Evolutionary conservation across 2,888 invertebrate species (phyloP).

Genomic region (Tetragnatha montana): DNA sequence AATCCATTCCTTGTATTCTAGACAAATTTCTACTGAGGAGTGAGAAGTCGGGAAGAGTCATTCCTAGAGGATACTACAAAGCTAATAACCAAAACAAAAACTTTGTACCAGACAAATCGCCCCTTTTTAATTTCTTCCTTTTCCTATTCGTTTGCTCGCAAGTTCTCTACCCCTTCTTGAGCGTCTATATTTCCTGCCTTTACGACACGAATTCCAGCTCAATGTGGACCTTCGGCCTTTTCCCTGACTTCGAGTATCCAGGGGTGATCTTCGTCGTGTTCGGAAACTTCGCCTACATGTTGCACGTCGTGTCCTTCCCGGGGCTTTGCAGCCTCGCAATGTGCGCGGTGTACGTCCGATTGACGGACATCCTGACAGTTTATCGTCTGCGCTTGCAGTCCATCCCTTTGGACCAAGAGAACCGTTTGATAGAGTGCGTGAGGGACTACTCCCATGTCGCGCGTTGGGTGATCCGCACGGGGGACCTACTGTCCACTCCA

Average conservation of each 20-base stretch:
- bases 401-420: background rate
- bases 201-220: too few species aligned
- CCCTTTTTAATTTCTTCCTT: conserved; percentile 1
- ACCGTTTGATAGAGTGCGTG: background rate
- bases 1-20: too few species aligned
- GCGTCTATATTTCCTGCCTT: background rate
- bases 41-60: too few species aligned
- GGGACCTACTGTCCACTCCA: background rate
- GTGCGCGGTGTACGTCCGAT: conserved; percentile 4
- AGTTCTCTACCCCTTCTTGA: background rate
- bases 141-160: background rate
- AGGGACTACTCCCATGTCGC: conserved; percentile 16
- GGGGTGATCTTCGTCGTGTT: background rate
- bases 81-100: background rate
- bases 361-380: background rate
- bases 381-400: background rate
- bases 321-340: conserved; percentile 9
- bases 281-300: background rate
- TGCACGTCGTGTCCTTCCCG: background rate
- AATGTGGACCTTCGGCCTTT: conserved; percentile 6
- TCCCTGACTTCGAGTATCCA: background rate
- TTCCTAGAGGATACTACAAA: background rate
- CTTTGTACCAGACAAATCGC: background rate
- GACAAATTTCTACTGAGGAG: too few species aligned
- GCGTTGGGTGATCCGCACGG: background rate